Percentiles rank a stretch among this genome's conserved stretches.
Evolutionary conservation across 2,888 invertebrate genomes (phyloP).

Genomic region (Ochlodes sylvanus): DNA sequence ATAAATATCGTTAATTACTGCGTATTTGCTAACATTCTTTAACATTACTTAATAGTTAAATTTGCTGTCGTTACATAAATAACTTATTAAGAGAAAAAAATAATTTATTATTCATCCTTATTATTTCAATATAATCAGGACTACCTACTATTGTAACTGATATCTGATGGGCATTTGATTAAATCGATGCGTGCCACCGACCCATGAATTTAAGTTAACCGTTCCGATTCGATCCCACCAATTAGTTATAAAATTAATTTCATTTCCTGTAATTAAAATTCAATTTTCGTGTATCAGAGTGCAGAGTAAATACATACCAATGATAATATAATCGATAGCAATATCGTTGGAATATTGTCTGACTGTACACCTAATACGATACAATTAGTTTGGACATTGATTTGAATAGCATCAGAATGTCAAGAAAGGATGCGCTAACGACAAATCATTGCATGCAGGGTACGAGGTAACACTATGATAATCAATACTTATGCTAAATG

Average conservation of each 20-base stretch:
- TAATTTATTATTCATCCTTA: not conserved
- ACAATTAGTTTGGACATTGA: too few relatives aligned
- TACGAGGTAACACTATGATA: too few relatives aligned
- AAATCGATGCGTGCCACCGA: conserved; percentile 50
- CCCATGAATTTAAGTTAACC: conserved; percentile 53
- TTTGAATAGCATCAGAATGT: too few relatives aligned
- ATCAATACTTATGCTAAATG: too few relatives aligned
- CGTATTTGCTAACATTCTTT: too few relatives aligned
- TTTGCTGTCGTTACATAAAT: too few relatives aligned
- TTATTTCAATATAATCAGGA: conserved; percentile 9
- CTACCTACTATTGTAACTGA: conserved; percentile 46
- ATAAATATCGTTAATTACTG: too few relatives aligned
- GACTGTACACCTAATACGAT: too few relatives aligned
- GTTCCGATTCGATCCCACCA: conserved; percentile 54
- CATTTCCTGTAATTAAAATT: conserved; percentile 58
- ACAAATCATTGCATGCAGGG: too few relatives aligned
- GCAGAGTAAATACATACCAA: not conserved
- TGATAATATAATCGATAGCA: conserved; percentile 3
- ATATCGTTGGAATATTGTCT: not conserved
- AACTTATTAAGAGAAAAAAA: too few relatives aligned
- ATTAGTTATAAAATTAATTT: conserved; percentile 63
- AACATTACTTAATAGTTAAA: too few relatives aligned
- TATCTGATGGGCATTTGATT: conserved; percentile 55
- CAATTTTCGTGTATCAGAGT: conserved; percentile 45
- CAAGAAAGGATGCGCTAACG: too few relatives aligned